Base-by-base conservation (phyloP, 2,113 vertebrate genomes). In the Mus spicilegus region DNA sequence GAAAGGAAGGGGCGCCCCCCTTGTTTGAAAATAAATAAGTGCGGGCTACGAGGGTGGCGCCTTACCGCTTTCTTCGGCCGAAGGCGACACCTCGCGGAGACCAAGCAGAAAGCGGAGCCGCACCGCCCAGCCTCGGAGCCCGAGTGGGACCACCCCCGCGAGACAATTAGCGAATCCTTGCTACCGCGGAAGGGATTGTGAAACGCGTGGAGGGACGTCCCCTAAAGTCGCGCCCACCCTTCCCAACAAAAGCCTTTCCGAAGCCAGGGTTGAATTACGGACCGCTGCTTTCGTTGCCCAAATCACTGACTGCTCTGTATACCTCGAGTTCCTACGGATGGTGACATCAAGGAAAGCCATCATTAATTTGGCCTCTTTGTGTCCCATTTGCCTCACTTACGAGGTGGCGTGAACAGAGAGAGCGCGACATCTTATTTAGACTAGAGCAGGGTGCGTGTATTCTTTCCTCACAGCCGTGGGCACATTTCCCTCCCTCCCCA, bases 41-140 rank as follows among this genome's bases (percentile, higher is more conserved):
- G 93, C 91, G 28, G 75, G 90, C 93, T 42, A 46, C n/a, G n/a
- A 93, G 96, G 97, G 97, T 96, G 96, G 93, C 51, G 96, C 92
- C 77, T 49, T 54, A 10, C 63, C 28, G 61, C 39, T 97, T 98
- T 96, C 96, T 94, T 86, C 98, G 97, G 97, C 97, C 93, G 75
- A 97, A 98, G 94, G 98, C 98, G 98, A 98, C 98, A 97, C 98
- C 98, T 99, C 89, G 98, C 98, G 98, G 98, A 95, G 65, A 87
- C 85, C 16, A 5, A 61, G 97, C 90, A 85, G 75, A 95, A 89
- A 81, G 90, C 97, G 84, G 87, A 87, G 87, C 78, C 63, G 56
- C 94, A 2, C 1, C 67, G 96, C 91, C 92, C 19, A 61, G 82
- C 51, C 73, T 72, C 70, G 14, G 36, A 28, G 54, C 58, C 28